Percentiles rank a stretch among this genome's conserved stretches.
Evolutionary conservation across 2,113 vertebrate genomes (phyloP).

Genomic region (Otocyon megalotis): DNA sequence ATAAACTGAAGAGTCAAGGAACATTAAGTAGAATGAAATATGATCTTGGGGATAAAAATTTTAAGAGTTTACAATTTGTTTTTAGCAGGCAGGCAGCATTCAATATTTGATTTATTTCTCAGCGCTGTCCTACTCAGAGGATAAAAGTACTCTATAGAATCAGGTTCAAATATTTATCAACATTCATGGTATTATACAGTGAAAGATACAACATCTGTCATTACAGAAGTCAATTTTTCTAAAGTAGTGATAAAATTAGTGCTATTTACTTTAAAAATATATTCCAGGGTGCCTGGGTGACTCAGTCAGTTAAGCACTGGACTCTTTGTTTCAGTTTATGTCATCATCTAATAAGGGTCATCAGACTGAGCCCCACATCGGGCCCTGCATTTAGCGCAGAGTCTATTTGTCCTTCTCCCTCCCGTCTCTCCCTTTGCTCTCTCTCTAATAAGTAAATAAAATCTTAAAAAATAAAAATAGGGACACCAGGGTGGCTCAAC

Average conservation of each 20-base stretch:
- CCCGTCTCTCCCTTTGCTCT: neutral
- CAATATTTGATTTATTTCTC: neutral
- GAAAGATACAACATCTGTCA: neutral
- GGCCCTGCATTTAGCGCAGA: neutral
- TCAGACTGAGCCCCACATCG: neutral
- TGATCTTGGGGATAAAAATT: no score
- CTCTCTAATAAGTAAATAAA: neutral
- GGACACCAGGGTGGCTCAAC: neutral
- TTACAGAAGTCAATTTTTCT: neutral
- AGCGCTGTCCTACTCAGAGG: neutral
- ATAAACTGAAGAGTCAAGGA: no score
- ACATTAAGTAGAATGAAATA: no score
- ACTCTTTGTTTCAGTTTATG: neutral
- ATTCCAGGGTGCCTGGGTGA: neutral
- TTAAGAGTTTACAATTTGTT: no score
- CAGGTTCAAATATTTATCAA: neutral
- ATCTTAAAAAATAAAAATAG: neutral
- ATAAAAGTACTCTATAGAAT: neutral
- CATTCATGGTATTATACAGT: neutral
- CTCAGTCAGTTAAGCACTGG: neutral
- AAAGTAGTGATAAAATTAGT: slow-evolving; percentile 10
- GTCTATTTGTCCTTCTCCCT: neutral
- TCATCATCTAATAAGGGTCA: neutral
- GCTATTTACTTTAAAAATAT: slow-evolving; percentile 3
- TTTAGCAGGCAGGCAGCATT: no score